Evolutionary conservation across 2,113 vertebrate genomes (phyloP).

Genomic region (Cercocebus atys): DNA sequence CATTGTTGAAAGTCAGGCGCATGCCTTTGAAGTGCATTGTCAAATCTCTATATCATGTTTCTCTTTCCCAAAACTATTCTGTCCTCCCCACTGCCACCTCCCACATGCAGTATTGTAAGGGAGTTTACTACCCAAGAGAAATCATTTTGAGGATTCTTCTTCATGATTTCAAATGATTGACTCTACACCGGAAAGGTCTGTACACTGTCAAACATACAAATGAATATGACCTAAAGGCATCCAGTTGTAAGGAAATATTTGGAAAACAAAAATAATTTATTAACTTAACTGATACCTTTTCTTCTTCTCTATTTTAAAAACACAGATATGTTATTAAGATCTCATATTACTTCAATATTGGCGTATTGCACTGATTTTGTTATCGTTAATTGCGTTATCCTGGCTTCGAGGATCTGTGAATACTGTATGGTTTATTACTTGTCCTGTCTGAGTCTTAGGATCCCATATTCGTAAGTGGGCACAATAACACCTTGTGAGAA

Average conservation of each 20-base stretch:
- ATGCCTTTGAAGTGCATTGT: not conserved
- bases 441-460: not conserved
- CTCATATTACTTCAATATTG: not conserved
- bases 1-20: not conserved
- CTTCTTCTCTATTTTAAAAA: not conserved
- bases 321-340: not conserved
- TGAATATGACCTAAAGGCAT: not conserved
- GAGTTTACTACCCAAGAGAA: not conserved
- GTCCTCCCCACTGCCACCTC: accelerated
- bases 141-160: not conserved
- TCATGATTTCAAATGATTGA: not conserved
- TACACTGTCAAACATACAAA: not conserved
- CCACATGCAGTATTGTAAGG: not conserved
- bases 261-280: not conserved
- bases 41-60: not conserved
- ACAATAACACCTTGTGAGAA: not conserved
- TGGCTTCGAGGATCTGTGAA: not conserved
- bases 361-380: not conserved
- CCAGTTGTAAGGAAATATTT: accelerated
- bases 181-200: not conserved
- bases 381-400: not conserved
- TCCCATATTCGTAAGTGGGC: not conserved
- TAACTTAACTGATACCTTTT: not conserved
- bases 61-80: not conserved
- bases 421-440: accelerated